These are phyloP conservation scores for Campylorhamphus procurvoides DNA, from an alignment of 2,113 vertebrate genomes.

Conservation along the genomic window DNA sequence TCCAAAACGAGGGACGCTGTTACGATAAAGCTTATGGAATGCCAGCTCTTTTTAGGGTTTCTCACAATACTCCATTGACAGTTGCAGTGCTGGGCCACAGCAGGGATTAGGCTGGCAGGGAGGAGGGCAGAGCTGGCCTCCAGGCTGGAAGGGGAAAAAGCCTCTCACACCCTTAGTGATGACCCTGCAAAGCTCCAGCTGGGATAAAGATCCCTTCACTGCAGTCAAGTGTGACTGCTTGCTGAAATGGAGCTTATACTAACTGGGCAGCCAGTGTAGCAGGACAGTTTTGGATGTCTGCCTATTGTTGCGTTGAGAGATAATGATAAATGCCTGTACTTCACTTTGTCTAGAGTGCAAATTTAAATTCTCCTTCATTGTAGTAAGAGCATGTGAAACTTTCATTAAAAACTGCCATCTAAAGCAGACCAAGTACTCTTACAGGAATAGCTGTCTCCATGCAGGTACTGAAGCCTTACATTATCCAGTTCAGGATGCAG, in stretches of 20 bases:
- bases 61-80: background rate
- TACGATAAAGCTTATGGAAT: background rate
- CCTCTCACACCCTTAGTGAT: background rate
- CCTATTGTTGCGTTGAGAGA: background rate
- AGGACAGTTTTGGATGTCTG: background rate
- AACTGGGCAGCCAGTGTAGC: background rate
- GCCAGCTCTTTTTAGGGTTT: background rate
- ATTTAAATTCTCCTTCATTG: background rate
- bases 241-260: background rate
- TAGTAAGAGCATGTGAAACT: background rate
- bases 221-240: background rate
- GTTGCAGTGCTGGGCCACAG: background rate
- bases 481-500: background rate
- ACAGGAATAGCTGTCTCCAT: background rate
- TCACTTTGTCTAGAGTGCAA: background rate
- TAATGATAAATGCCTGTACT: background rate
- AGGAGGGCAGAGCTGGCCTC: background rate
- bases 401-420: background rate
- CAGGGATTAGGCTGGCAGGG: background rate
- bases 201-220: background rate
- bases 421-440: background rate
- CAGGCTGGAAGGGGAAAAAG: background rate
- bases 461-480: background rate
- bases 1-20: background rate
- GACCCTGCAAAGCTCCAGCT: background rate